phyloP scores from a whole-genome alignment of 2,113 vertebrate genomes.

The Oncorhynchus gorbuscha region DNA sequence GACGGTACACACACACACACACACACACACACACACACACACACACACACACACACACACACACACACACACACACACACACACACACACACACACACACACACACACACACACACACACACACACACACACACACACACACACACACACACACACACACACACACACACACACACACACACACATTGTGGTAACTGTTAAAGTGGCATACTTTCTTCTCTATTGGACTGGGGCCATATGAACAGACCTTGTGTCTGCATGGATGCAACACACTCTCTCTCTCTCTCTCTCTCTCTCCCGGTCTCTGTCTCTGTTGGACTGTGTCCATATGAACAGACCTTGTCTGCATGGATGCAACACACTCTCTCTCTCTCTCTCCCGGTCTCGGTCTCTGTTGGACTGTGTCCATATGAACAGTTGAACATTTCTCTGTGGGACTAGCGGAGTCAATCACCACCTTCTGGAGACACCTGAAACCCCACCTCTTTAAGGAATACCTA shows the following conservation, averaged over 20 bases:
- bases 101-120: constrained; percentile 20
- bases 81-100: constrained; percentile 30
- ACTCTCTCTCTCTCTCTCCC: too few species aligned
- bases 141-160: constrained; percentile 20
- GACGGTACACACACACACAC: constrained; percentile 72
- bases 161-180: constrained; percentile 22
- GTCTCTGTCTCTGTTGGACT: constrained; percentile 38
- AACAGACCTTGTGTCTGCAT: constrained; percentile 61
- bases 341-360: constrained; percentile 59
- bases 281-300: too few species aligned
- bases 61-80: constrained; percentile 20
- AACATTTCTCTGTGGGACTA: constrained; percentile 75
- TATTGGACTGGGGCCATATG: constrained; percentile 53
- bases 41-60: constrained; percentile 20
- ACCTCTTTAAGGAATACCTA: too few species aligned
- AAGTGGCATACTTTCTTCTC: constrained; percentile 2
- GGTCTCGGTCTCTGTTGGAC: constrained; percentile 35
- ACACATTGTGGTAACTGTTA: neutral
- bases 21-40: constrained; percentile 20
- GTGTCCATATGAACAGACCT: constrained; percentile 53
- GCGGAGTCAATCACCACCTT: too few species aligned
- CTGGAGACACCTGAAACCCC: too few species aligned
- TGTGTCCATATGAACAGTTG: constrained; percentile 59
- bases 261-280: constrained; percentile 42
- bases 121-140: constrained; percentile 20